A percentile compares a stretch with the other conserved stretches of the same genome.
phyloP scores from a whole-genome alignment of 2,797 vertebrate genomes.

The Anabacerthia variegaticeps region DNA sequence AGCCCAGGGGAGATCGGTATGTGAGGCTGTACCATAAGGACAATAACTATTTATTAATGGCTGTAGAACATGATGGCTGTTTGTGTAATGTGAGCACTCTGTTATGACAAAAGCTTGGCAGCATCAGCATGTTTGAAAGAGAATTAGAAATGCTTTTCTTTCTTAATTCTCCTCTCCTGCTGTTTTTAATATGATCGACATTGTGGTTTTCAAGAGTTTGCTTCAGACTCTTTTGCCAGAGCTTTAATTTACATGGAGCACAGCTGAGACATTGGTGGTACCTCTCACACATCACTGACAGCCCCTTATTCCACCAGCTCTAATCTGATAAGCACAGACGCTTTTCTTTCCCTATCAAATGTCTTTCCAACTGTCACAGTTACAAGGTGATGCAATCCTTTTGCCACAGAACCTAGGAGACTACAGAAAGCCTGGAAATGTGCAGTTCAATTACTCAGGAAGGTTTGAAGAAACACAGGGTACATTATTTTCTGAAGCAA shows the following conservation, averaged over 20 bases:
- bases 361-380: constrained; percentile 40
- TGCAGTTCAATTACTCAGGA: neutral
- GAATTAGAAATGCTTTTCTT: constrained; percentile 84
- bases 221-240: constrained; percentile 73
- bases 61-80: constrained; percentile 69
- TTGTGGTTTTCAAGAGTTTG: constrained; percentile 77
- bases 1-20: constrained; percentile 60
- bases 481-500: constrained; percentile 6
- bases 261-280: constrained; percentile 70
- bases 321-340: constrained; percentile 64
- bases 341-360: constrained; percentile 34
- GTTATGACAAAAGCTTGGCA: constrained; percentile 82
- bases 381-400: constrained; percentile 38
- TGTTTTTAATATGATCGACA: constrained; percentile 83
- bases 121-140: constrained; percentile 74
- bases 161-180: constrained; percentile 81
- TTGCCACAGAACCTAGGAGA: constrained; percentile 13
- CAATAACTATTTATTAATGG: constrained; percentile 76
- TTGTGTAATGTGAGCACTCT: constrained; percentile 73
- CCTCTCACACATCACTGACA: constrained; percentile 55
- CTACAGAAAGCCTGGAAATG: constrained; percentile 6
- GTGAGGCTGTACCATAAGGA: constrained; percentile 70
- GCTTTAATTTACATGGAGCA: constrained; percentile 77
- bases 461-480: constrained; percentile 13
- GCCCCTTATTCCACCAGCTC: constrained; percentile 13